Evolutionary conservation across 2,113 vertebrate genomes (phyloP), one percentile per base, ranked within the genome.

Genomic region (human (Homo sapiens)): DNA sequence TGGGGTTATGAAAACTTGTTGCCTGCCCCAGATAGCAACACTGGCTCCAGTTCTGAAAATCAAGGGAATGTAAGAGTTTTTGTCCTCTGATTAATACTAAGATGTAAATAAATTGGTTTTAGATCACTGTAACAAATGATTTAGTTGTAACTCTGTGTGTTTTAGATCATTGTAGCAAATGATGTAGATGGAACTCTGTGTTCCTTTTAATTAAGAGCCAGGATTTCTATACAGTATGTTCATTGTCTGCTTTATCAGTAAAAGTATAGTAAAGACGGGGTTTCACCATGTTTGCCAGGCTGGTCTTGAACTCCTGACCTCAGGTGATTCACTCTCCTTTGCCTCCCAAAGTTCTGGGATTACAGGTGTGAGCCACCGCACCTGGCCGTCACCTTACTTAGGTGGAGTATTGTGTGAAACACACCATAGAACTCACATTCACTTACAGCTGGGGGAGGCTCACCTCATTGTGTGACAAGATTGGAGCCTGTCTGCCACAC

Each of bases 1-100:
- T 99, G 99, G 99, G 99, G 99, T 20, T 99, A 99, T 98, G 99
- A 99, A 98, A 99, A 99, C 98, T 43, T 43, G 99, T 98, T 99
- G 89, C 99, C 99, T 9, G 99, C 99, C 12, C 99, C 99, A 50
- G 99, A 99, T 97, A 98, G 98, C 94, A 99, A 99, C 98, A 98
- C 98, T 96, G 98, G 99, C 91, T 99, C 99, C 94, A 99, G 99
- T 97, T 98, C 99, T 96, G 99, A 99, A 98, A 99, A 94, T 97
- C 99, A 99, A 99, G 99, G 99, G 3, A 40, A 40, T 40, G 40
- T 99, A 98, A 98, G 85, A 61, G 30, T 9, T 73, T 84, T 73
- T 72, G n/a, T 85, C 89, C 81, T 61, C 22, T 88, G 76, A 12
- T 50, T 89, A n/a, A 64, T 18, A 72, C 79, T 61, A 93, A 95